phyloP scores from a whole-genome alignment of 2,113 vertebrate species.

The Plecotus auritus region DNA sequence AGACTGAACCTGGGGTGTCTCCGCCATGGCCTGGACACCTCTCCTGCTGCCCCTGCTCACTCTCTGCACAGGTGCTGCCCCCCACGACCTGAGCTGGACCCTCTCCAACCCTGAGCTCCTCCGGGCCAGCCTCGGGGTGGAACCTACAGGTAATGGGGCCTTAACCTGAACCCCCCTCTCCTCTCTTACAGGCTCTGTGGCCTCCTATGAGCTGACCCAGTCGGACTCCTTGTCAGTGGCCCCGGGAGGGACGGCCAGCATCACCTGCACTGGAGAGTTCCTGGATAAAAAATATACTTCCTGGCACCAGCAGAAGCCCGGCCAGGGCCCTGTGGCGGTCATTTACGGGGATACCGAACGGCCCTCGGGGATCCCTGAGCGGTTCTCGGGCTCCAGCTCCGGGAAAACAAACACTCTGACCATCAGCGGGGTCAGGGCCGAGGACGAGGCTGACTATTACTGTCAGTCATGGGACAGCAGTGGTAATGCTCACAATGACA shows the following conservation, averaged over 20 bases:
- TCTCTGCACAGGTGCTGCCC: neutral
- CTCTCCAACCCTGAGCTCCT: too few relatives aligned
- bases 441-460: neutral
- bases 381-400: neutral
- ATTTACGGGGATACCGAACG: fast-evolving
- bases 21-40: too few relatives aligned
- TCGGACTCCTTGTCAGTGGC: fast-evolving
- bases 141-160: too few relatives aligned
- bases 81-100: neutral
- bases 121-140: too few relatives aligned
- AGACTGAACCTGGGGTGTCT: too few relatives aligned
- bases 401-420: neutral
- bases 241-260: fast-evolving
- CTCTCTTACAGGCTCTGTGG: neutral
- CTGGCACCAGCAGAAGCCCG: neutral
- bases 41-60: neutral
- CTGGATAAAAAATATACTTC: fast-evolving
- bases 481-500: fast-evolving
- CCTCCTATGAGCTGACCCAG: neutral
- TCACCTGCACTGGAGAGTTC: neutral
- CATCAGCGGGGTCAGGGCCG: fast-evolving
- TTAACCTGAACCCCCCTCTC: fast-evolving
- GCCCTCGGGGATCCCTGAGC: neutral
- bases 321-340: neutral
- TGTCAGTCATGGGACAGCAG: fast-evolving